Evolutionary conservation across 2,888 invertebrate genomes (phyloP), one percentile per base, ranked within the genome.

Genomic region (Cephus runcator): DNA sequence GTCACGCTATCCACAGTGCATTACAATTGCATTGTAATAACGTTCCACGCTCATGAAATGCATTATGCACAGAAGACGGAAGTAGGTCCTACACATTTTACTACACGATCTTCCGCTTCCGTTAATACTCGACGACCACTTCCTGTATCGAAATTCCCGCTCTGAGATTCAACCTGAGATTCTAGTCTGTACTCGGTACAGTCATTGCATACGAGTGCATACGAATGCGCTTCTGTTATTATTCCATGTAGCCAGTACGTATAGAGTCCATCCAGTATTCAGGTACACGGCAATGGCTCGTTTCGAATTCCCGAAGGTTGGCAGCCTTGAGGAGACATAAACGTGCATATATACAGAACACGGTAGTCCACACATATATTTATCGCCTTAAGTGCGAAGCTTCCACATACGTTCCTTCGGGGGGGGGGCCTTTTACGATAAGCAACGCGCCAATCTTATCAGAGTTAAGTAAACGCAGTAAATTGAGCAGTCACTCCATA

Each of bases 221-320:
- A 23, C 56, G 56, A 56, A 23, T 56, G 56, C 56, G 23, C 56
- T 56, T 56, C 56, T 56, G 23, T 23, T 56, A 23, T 15, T 56
- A 56, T 56, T 56, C 56, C 56, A 23, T 23, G 56, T 56, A 56
- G 56, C 56, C 56, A 23, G 9, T 56, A 56, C 56, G 23, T 56
- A 56, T 56, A 56, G 9, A 56, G 56, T 56, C 56, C 23, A 56
- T 56, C 56, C 56, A 56, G 56, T 56, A 56, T 56, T 56, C 56
- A 56, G 56, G 56, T 56, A 56, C 56, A 56, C 9, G 56, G 23
- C 56, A 56, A 23, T 23, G 23, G 56, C 23, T 56, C 56, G 15
- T 71, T 71, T 34, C 71, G 71, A 71, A 71, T 71, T 71, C 71
- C 33, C 71, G 71, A 34, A 71, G 71, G 33, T 33, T 34, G 71